These are phyloP conservation scores for Tipula helvola DNA, from an alignment of 2,888 invertebrate species.

Conservation along the genomic window DNA sequence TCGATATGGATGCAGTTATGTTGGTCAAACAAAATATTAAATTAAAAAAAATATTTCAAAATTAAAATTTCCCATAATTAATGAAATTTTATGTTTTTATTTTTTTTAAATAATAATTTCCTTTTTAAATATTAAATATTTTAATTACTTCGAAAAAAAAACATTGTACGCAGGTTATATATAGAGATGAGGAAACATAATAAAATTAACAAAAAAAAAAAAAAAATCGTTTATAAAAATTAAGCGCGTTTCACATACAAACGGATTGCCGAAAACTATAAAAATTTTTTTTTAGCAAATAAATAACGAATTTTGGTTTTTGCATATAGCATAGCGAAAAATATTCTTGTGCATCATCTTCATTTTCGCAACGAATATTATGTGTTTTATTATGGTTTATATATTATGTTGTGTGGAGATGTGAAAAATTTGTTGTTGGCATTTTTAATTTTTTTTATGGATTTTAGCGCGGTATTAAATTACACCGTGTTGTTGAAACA, in stretches of 20 bases:
- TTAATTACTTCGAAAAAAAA: neutral
- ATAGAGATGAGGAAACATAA: neutral
- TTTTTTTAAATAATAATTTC: neutral
- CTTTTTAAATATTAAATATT: neutral
- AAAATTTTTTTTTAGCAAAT: neutral
- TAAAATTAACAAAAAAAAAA: neutral
- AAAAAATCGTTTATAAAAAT: neutral
- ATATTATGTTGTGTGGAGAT: neutral
- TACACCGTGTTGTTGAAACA: neutral
- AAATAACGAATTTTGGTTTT: neutral
- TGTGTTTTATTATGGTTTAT: neutral
- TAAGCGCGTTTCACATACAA: neutral
- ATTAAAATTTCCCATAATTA: neutral
- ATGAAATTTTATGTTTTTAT: neutral
- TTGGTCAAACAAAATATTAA: neutral
- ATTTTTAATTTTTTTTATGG: neutral
- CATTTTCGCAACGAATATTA: neutral
- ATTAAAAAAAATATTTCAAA: neutral
- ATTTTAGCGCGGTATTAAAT: neutral
- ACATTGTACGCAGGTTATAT: neutral
- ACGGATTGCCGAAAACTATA: constrained; percentile 4
- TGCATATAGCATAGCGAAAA: neutral
- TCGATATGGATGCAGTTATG: neutral
- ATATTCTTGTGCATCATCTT: neutral
- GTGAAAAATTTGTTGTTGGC: neutral